Evolutionary conservation across 2,888 invertebrate genomes (phyloP), one percentile per base, ranked within the genome.

Genomic region (Bombylius discolor): DNA sequence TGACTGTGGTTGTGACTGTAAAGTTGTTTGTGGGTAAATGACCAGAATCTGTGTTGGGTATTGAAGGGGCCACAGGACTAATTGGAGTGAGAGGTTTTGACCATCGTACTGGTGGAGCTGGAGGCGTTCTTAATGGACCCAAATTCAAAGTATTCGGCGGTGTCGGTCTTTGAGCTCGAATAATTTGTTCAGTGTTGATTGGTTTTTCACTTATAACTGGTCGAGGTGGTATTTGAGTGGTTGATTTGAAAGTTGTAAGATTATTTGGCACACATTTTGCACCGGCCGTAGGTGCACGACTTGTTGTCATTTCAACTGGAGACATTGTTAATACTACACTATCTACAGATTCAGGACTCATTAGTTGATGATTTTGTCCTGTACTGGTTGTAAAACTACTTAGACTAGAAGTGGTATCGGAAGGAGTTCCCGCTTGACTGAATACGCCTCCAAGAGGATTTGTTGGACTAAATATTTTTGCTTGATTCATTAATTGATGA

Each of bases 81-180:
- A 80, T 77, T 34, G 77, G 75, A 33, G 78, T 77, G 4, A 79
- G 79, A 0, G 89, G 89, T 70, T 90, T 90, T 0, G 88, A 84
- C 89, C 90, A 90, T 65, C 90, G 78, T 13, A 89, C 85, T 0
- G 90, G 90, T 0, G 90, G 90, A 1, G 88, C 87, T 7, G 90
- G 90, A 3, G 90, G 89, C 42, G 85, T 85, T 50, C 68, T 64
- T 36, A 68, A 59, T 45, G 61, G 58, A 55, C 64, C 67, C 65
- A 90, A 79, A 74, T 87, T 89, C 60, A 90, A 74, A 45, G 89
- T 89, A 70, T 87, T 89, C 52, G 89, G 89, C 65, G 89, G 86
- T 63, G 88, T 87, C 3, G 89, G 89, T 67, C 87, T 77, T 33
- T 84, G 84, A 52, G 83, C 83, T 70, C 80, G 73, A 64, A 82